Evolutionary conservation across 2,888 invertebrate genomes (phyloP), one percentile per base, ranked within the genome.

Genomic region (Polylopha cassiicola): DNA sequence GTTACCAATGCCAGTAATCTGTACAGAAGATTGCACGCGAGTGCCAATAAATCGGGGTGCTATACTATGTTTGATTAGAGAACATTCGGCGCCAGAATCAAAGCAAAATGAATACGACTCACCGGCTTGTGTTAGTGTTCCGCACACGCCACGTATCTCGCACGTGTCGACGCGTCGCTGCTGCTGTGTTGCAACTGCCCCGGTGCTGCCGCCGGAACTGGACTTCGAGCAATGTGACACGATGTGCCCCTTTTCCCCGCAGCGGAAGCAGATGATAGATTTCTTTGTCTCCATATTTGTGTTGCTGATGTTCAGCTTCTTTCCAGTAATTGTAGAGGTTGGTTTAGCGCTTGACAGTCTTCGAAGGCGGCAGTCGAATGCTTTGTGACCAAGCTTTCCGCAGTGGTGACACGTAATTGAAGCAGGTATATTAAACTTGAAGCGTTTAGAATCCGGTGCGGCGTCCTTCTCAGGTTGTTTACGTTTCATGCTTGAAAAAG

Each of bases 81-180:
- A 51, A 8, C 53, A 56, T 23, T 51, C 48, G 2, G 53, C 46
- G n/a, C 52, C 53, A 3, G 50, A 51, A 32, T 51, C 53, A 30
- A 17, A 53, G 32, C 15, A 33, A 46, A 48, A 55, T 18, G 27
- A 4, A 43, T 44, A 43, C 11, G 9, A n/a, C 53, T 48, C 38
- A 56, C 56, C 52, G 3, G n/a, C 4, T 18, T 29, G 27, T 8
- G 2, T 13, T 4, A 28, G n/a, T n/a, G n/a, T 28, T 3, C 32
- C 27, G 1, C 3, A 1, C 2, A 27, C 18, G 1, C 11, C n/a
- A 2, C 8, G n/a, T 1, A 27, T 28, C 8, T 1, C 9, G 16
- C 39, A 33, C 8, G 20, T 4, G 17, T 39, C 30, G 7, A 39
- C 39, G n/a, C n/a, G n/a, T 4, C 18, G 24, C 10, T 32, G 4